These are phyloP conservation scores for Thymelicus acteon DNA, from an alignment of 2,888 invertebrate species.

Conservation along the genomic window DNA sequence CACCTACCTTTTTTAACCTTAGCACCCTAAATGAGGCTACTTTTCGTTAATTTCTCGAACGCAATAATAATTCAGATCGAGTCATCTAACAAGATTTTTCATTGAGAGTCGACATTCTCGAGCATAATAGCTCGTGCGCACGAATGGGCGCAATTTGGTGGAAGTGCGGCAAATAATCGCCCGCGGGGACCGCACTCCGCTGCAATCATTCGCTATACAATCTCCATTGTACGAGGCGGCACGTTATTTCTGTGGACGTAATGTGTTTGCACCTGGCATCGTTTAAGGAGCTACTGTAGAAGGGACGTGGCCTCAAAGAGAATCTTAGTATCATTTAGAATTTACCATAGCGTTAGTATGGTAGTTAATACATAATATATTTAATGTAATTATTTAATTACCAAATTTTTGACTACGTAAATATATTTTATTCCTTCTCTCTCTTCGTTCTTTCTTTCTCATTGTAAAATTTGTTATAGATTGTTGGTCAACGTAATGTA, in stretches of 20 bases:
- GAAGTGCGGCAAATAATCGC: conserved; percentile 79
- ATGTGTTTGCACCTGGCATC: background rate
- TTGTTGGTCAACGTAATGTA: too few relatives aligned
- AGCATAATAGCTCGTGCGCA: conserved; percentile 63
- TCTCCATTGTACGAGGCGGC: conserved; percentile 50
- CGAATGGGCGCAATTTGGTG: conserved; percentile 71
- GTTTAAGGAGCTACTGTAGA: background rate
- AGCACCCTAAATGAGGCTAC: conserved; percentile 15
- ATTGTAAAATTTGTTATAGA: too few relatives aligned
- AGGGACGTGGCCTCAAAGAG: too few relatives aligned
- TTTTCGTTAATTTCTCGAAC: conserved; percentile 33
- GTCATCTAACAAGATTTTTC: conserved; percentile 57
- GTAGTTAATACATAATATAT: too few relatives aligned
- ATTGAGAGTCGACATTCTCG: conserved; percentile 54
- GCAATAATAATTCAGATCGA: conserved; percentile 40
- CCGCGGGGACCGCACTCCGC: conserved; percentile 56
- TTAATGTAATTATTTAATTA: too few relatives aligned
- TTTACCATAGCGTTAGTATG: too few relatives aligned
- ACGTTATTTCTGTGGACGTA: conserved; percentile 14
- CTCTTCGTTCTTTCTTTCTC: too few relatives aligned
- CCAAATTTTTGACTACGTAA: too few relatives aligned
- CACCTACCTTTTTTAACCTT: background rate
- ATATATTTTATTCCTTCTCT: too few relatives aligned
- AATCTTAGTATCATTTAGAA: too few relatives aligned
- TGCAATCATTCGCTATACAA: conserved; percentile 60